Conservation (phyloP, 2,113 vertebrate species). For the Nanorana parkeri region DNA sequence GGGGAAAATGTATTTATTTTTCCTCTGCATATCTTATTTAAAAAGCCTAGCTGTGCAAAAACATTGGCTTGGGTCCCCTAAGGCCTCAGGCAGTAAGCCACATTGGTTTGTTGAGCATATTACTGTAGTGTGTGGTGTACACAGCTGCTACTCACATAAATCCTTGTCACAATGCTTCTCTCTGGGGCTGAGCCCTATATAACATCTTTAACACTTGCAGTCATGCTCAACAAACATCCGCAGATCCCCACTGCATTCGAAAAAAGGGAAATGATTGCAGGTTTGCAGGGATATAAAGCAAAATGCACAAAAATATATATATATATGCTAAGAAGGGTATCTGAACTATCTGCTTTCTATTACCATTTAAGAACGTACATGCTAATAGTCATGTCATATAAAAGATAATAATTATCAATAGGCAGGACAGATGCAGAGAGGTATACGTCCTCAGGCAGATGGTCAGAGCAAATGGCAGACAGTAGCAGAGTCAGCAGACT, state of each 20-base stretch:
- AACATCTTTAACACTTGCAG: constrained; percentile 45
- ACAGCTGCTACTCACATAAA: constrained; percentile 47
- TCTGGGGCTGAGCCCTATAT: constrained; percentile 42
- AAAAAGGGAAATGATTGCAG: background rate
- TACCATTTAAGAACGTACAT: too few relatives aligned
- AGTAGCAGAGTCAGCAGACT: too few relatives aligned
- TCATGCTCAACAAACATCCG: constrained; percentile 34
- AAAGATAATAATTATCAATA: too few relatives aligned
- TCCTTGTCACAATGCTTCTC: constrained; percentile 41
- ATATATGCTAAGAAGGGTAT: background rate
- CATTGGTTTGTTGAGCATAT: constrained; percentile 41
- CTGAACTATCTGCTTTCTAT: too few relatives aligned
- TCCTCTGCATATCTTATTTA: constrained; percentile 38
- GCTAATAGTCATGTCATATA: too few relatives aligned
- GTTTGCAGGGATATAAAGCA: background rate
- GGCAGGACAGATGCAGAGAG: too few relatives aligned
- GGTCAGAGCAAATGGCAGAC: too few relatives aligned
- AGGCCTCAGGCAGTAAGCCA: constrained; percentile 27
- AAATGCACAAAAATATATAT: background rate
- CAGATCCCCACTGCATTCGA: background rate
- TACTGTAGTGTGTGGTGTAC: constrained; percentile 16
- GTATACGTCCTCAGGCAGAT: too few relatives aligned
- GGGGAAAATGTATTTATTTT: background rate
- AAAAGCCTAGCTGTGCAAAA: constrained; percentile 22
- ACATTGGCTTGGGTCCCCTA: constrained; percentile 13